phyloP scores from a whole-genome alignment of 2,888 invertebrate genomes.

The Tuta absoluta region DNA sequence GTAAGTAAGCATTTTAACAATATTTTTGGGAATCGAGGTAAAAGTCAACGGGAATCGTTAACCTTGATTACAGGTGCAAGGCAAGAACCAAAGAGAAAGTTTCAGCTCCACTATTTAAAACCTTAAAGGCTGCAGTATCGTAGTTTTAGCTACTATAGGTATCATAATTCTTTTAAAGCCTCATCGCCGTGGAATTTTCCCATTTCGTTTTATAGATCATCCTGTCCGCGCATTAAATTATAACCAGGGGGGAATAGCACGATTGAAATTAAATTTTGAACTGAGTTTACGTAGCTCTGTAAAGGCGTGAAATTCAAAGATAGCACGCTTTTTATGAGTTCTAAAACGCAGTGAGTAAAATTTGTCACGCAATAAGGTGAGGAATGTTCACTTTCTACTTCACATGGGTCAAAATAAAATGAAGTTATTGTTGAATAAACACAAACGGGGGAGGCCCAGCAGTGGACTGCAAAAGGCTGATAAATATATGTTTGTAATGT shows the following conservation, averaged over 20 bases:
- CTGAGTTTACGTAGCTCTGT: conserved; percentile 43
- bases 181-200: conserved; percentile 70
- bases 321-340: conserved; percentile 10
- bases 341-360: not conserved
- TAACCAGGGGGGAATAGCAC: conserved; percentile 62
- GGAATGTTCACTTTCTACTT: not conserved
- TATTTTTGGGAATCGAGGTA: too few relatives aligned
- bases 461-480: too few relatives aligned
- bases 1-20: too few relatives aligned
- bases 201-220: conserved; percentile 77
- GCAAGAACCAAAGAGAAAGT: too few relatives aligned
- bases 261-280: conserved; percentile 66
- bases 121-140: conserved; percentile 49
- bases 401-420: too few relatives aligned
- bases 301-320: conserved; percentile 27
- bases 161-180: conserved; percentile 71
- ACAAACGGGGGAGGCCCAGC: too few relatives aligned
- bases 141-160: conserved; percentile 48
- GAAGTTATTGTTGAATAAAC: too few relatives aligned
- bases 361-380: too few relatives aligned
- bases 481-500: too few relatives aligned
- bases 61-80: too few relatives aligned
- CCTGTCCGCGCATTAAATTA: conserved; percentile 75
- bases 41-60: too few relatives aligned
- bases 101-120: conserved; percentile 39